Evolutionary conservation across 2,113 vertebrate genomes (phyloP), one percentile per base, ranked within the genome.

Genomic region (Trematocara macrostoma): DNA sequence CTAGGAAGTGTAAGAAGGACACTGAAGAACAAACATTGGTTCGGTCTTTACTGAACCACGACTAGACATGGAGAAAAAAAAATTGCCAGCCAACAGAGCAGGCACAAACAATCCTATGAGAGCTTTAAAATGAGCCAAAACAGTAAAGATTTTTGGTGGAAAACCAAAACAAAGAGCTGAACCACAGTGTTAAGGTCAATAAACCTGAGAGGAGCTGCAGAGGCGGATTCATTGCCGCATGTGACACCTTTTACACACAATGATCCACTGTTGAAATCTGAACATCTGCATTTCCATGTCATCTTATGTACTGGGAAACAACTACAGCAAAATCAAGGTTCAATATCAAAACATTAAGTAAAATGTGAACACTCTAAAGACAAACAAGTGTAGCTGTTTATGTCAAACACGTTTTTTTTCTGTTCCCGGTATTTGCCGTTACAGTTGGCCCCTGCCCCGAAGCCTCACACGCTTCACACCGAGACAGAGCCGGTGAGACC

Each of bases 401-500:
- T 34, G 71, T 31, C 31, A 49, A 18, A 78, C 69, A 7, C 6
- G 1, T 5, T 76, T 26, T 81, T 52, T 56, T 45, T 35, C 56
- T 57, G 82, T 74, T 29, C 56, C 69, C 7, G 15, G 78, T 56
- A 4, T 42, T 83, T 8, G 47, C 64, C 8, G 3, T 80, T 34
- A 31, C 86, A 92, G 84, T 92, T 91, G 84, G 61, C 88, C 69
- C 84, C 79, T 8, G 84, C 82, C 84, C 78, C 11, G 57, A 84
- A 84, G 90, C 89, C 82, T 88, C 83, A 80, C 91, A 88, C 85
- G 16, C 91, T 88, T 92, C 87, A 86, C 91, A 82, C 79, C 34
- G 18, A 78, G 89, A 31, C 20, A 84, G 87, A 81, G 82, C 67
- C 79, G 20, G 87, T 14, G 42, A 64, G 86, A 78, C 85, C 53